These are phyloP conservation scores for Cololabis saira DNA, from an alignment of 2,113 vertebrate species.

Conservation along the genomic window DNA sequence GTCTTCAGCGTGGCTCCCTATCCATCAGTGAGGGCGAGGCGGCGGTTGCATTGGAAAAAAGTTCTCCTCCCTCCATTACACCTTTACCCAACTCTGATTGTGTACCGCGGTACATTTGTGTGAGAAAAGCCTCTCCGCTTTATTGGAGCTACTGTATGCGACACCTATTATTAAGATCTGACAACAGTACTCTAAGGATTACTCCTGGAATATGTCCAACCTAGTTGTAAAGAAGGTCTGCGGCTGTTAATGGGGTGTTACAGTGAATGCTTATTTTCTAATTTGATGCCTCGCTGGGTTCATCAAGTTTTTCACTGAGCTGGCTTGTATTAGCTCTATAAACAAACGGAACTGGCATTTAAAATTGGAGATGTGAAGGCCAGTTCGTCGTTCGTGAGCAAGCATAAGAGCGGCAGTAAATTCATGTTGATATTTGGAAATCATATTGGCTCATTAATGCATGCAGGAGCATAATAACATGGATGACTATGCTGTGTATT, in stretches of 20 bases:
- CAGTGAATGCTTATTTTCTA: slow-evolving; percentile 49
- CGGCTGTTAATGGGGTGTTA: slow-evolving; percentile 31
- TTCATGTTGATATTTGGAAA: not conserved
- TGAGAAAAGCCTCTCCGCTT: not conserved
- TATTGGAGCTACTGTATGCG: not conserved
- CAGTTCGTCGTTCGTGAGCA: not conserved
- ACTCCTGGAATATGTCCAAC: slow-evolving; percentile 2
- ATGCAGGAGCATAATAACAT: not conserved
- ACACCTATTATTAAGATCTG: not conserved
- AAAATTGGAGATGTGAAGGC: slow-evolving; percentile 1
- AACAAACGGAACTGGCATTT: slow-evolving; percentile 30
- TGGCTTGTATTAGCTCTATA: slow-evolving; percentile 21
- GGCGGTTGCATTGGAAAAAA: slow-evolving; percentile 70
- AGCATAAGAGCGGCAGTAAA: not conserved
- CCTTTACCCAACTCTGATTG: slow-evolving; percentile 27
- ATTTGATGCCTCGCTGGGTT: slow-evolving; percentile 52
- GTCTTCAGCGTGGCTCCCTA: slow-evolving; percentile 36
- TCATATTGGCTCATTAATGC: not conserved
- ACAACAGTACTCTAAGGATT: not conserved
- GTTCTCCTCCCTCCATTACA: slow-evolving; percentile 37
- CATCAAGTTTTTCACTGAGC: slow-evolving; percentile 26
- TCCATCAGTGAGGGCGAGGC: slow-evolving; percentile 59
- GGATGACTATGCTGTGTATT: slow-evolving; percentile 6
- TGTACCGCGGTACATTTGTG: slow-evolving; percentile 26
- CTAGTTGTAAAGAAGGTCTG: slow-evolving; percentile 2